These are phyloP conservation scores for Phengaris arion DNA, from an alignment of 2,888 invertebrate genomes.

Conservation along the genomic window DNA sequence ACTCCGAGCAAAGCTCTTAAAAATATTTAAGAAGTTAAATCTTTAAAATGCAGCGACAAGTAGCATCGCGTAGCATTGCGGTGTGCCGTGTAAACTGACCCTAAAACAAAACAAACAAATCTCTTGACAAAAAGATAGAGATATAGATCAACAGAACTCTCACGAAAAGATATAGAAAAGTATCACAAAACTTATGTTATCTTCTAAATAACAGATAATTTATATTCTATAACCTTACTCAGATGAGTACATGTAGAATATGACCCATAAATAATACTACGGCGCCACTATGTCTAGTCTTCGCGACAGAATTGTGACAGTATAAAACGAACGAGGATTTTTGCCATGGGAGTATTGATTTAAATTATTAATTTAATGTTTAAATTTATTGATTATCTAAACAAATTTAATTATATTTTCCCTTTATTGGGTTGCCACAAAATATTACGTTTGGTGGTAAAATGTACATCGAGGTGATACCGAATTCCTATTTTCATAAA, in stretches of 20 bases:
- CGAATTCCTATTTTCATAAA: constrained; percentile 19
- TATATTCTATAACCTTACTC: not conserved
- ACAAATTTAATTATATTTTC: not conserved
- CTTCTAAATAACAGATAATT: not conserved
- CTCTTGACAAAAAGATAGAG: not conserved
- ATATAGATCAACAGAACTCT: not conserved
- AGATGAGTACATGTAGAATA: constrained; percentile 31
- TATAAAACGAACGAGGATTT: constrained; percentile 29
- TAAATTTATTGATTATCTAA: not conserved
- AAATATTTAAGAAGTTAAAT: too few relatives aligned
- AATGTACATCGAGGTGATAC: constrained; percentile 18
- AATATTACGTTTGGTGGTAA: not conserved
- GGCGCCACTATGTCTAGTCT: constrained; percentile 61
- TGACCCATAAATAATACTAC: constrained; percentile 46
- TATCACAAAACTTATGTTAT: constrained; percentile 4
- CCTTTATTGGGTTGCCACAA: not conserved
- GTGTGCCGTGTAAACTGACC: not conserved
- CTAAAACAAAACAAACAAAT: constrained; percentile 1
- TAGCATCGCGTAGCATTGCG: too few relatives aligned
- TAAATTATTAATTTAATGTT: not conserved
- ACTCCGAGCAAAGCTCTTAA: too few relatives aligned
- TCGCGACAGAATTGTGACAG: constrained; percentile 38
- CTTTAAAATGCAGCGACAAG: too few relatives aligned
- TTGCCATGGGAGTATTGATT: not conserved
- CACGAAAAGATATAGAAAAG: not conserved